Base-by-base conservation (phyloP, 2,888 invertebrate genomes). In the Agonopterix heracliana region DNA sequence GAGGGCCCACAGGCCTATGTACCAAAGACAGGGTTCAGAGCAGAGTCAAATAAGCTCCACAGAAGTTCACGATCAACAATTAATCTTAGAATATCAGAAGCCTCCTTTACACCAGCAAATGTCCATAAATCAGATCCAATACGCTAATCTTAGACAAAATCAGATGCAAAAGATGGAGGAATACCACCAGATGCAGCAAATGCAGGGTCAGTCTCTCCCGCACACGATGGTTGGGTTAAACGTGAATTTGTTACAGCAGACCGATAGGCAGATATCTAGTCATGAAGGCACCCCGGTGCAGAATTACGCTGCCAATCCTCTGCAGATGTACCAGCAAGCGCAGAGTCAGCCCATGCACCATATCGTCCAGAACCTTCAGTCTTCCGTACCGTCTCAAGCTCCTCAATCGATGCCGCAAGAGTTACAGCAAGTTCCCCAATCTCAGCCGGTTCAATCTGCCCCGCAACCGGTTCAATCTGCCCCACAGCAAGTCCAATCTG, bases 271-370 rank as follows among this genome's bases (percentile, higher is more conserved):
- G 72, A 85, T 84, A 64, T 88, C 84, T 79, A 87, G 85, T 81
- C 89, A 84, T 71, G 89, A 89, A 75, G 85, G 88, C 75, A 87
- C 86, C 7, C 86, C 85, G 9, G 83, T 85, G 73, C 89, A 88
- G 70, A 84, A 88, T 71, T 87, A 76, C 54, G 61, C 81, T 53
- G 66, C 82, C 63, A 87, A 87, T 58, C 88, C 87, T 49, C 68
- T 87, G 60, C 89, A 89, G 54, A 81, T 86, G 75, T 85, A 84
- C 64, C 89, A 79, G 55, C 80, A 59, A 48, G 71, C 56, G 43
- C 79, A 74, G 48, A 71, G 64, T 17, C 80, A 81, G 52, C 68
- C 72, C 0, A 60, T 71, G 45, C 79, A 76, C 48, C 57, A 67
- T 38, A 65, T 74, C 50, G 61, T 80, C 52, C 75, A 76, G 49